phyloP scores from a whole-genome alignment of 2,888 invertebrate genomes.

The Palloptera scutellata region DNA sequence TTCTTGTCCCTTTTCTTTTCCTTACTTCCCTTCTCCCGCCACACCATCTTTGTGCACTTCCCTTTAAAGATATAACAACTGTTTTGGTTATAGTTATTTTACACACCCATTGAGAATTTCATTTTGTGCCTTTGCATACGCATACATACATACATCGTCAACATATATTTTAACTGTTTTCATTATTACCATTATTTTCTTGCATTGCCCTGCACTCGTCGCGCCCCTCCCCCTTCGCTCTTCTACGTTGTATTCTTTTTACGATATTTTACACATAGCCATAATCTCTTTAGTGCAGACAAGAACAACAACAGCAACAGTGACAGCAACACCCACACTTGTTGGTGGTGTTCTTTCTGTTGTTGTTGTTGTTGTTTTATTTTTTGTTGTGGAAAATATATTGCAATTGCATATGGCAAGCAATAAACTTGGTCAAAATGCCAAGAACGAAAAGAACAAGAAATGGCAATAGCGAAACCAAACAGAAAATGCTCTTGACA shows the following conservation, averaged over 20 bases:
- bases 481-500: constrained; percentile 13
- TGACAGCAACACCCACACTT: not conserved
- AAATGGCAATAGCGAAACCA: not conserved
- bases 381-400: constrained; percentile 43
- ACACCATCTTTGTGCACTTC: too few relatives aligned
- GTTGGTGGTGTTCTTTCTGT: not conserved
- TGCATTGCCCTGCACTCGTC: not conserved
- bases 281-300: constrained; percentile 27
- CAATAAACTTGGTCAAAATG: constrained; percentile 55
- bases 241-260: constrained; percentile 1
- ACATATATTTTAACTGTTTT: constrained; percentile 36
- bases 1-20: not conserved
- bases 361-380: constrained; percentile 16
- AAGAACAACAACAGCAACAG: not conserved
- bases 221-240: constrained; percentile 4
- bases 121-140: too few relatives aligned
- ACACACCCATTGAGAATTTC: too few relatives aligned
- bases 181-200: constrained; percentile 38
- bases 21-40: not conserved
- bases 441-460: constrained; percentile 25
- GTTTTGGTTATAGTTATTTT: too few relatives aligned
- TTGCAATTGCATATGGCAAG: constrained; percentile 56
- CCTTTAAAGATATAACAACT: too few relatives aligned
- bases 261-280: not conserved
- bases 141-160: constrained; percentile 20